Evolutionary conservation across 2,888 invertebrate genomes (phyloP), one percentile per base, ranked within the genome.

Genomic region (Sesia apiformis): DNA sequence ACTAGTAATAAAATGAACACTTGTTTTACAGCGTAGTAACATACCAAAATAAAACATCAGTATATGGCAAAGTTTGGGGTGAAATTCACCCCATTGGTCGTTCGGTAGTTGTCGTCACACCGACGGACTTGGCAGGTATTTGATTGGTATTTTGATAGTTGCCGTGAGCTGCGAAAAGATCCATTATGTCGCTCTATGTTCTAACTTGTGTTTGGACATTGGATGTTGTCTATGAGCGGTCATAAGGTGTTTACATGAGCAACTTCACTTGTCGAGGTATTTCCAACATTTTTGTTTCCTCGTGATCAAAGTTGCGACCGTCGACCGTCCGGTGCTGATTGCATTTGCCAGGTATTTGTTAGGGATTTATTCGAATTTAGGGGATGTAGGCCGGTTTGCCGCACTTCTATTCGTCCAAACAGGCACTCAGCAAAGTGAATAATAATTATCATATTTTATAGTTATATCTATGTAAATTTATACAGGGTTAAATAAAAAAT

Each of bases 81-180:
- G 78, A 83, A 71, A 74, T 75, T 74, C 67, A 76, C 63, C 76
- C 80, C 82, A 75, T 69, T 81, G 78, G 79, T 83, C 81, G 80
- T 84, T 86, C 79, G 76, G 72, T 88, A 86, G 77, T 82, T 81
- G 82, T 84, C 88, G 87, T 81, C 86, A 79, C 88, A 81, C 88
- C 88, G 84, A 84, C 86, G 88, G 88, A 88, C 72, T 74, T 81
- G 79, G 78, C 88, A 89, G 89, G 89, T 89, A 89, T 85, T 89
- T 86, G 79, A 86, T 85, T 88, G 82, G 87, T 87, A 85, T 86
- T 81, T 78, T 83, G 82, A 81, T 81, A 84, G 84, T 81, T 75
- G 81, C 63, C 64, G 68, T 64, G 60, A 58, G 65, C 52, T 49
- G 23, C 8, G 7, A 50, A 50, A 50, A 50, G 23, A 7, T 7